Percentiles rank a stretch among this genome's conserved stretches.
These are phyloP conservation scores for Myripristis jacobus DNA, from an alignment of 2,797 vertebrate species.

Conservation along the genomic window DNA sequence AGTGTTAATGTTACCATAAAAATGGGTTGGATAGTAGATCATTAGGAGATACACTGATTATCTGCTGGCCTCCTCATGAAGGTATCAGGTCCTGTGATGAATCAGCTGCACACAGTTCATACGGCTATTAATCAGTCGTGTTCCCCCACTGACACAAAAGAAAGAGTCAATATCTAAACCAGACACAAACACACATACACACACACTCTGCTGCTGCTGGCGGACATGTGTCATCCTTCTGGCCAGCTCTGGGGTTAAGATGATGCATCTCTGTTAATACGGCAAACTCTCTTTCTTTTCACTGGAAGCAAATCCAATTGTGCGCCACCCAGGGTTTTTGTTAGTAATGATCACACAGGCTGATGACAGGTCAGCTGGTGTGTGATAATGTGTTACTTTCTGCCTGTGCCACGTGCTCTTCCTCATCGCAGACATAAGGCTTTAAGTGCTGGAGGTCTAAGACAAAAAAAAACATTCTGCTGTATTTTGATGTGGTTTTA, in stretches of 20 bases:
- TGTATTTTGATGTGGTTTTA: conserved; percentile 33
- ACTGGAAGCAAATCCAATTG: conserved; percentile 33
- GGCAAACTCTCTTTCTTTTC: conserved; percentile 40
- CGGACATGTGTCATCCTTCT: conserved; percentile 25
- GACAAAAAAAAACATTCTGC: conserved; percentile 42
- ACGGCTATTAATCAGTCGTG: conserved; percentile 49
- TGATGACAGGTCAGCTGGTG: conserved; percentile 44
- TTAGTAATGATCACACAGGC: conserved; percentile 39
- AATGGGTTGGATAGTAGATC: conserved; percentile 19
- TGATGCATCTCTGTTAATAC: conserved; percentile 54
- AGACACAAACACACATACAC: conserved; percentile 31
- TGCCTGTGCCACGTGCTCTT: background rate
- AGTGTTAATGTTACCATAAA: conserved; percentile 8
- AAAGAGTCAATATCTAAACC: conserved; percentile 44
- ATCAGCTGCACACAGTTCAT: conserved; percentile 44
- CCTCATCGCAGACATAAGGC: conserved; percentile 17
- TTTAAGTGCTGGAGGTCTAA: conserved; percentile 36
- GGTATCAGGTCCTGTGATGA: conserved; percentile 41
- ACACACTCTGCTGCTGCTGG: background rate
- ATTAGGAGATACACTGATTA: conserved; percentile 16
- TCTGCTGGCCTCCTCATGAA: conserved; percentile 35
- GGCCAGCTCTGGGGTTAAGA: conserved; percentile 40
- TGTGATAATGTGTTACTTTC: conserved; percentile 31
- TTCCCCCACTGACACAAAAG: conserved; percentile 40
- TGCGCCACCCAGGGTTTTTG: conserved; percentile 42